These are phyloP conservation scores for Drosophila yakuba DNA, from an alignment of 1,140 invertebrate species.

Conservation along the genomic window DNA sequence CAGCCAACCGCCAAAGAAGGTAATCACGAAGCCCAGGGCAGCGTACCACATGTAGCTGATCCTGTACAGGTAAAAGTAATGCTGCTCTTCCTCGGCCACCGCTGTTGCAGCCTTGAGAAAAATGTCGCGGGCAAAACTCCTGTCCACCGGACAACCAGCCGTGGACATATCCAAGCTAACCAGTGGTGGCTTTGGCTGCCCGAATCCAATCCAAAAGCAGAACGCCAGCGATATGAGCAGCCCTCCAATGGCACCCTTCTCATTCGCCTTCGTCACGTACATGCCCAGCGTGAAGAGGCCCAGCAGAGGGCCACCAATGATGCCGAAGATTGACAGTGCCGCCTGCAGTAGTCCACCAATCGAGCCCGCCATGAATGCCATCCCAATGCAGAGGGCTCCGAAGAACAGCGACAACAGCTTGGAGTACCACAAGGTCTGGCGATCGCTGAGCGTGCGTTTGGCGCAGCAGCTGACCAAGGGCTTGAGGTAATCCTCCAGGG, in stretches of 20 bases:
- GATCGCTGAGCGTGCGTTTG: conserved; percentile 56
- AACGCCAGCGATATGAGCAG: conserved; percentile 88
- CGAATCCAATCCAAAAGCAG: conserved; percentile 94
- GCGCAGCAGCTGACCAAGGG: conserved; percentile 77
- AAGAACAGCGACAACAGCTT: conserved; percentile 89
- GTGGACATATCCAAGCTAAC: conserved; percentile 87
- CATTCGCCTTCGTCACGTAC: conserved; percentile 88
- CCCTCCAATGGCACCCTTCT: conserved; percentile 90
- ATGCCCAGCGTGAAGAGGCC: conserved; percentile 93
- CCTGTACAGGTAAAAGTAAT: conserved; percentile 77
- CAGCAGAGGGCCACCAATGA: conserved; percentile 92
- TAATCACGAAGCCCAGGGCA: conserved; percentile 88
- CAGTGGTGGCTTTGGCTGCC: conserved; percentile 89
- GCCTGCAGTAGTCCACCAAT: conserved; percentile 91
- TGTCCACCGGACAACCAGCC: conserved; percentile 86
- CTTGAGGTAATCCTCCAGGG: conserved; percentile 92
- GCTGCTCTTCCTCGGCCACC: conserved; percentile 19
- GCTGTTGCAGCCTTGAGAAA: neutral
- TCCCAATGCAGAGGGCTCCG: conserved; percentile 88
- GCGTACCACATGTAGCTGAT: conserved; percentile 96
- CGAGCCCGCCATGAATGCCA: conserved; percentile 90
- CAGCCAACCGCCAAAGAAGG: conserved; percentile 89
- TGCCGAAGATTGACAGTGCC: conserved; percentile 91
- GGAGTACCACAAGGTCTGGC: conserved; percentile 84
- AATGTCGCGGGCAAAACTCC: conserved; percentile 32